Percentiles rank a stretch among this genome's conserved stretches.
These are phyloP conservation scores for Tadarida brasiliensis DNA, from an alignment of 2,797 vertebrate species.

Conservation along the genomic window DNA sequence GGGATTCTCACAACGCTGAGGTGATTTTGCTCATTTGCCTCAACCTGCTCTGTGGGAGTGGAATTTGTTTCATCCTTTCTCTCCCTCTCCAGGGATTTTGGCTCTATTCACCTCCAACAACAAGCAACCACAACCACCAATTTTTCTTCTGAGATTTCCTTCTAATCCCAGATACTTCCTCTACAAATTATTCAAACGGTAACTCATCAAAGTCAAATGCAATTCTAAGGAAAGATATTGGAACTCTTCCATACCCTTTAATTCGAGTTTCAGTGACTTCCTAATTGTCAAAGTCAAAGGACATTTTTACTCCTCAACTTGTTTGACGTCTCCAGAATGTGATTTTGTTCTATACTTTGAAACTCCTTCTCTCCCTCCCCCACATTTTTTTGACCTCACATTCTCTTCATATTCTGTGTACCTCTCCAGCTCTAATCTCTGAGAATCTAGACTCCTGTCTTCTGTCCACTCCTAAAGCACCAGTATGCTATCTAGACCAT, in stretches of 20 bases:
- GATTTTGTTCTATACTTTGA: background rate
- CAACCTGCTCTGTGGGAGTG: background rate
- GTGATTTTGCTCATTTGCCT: background rate
- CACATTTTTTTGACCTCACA: background rate
- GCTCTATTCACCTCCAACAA: background rate
- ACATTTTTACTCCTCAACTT: background rate
- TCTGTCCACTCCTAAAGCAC: background rate
- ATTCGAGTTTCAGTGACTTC: slow-evolving; percentile 22
- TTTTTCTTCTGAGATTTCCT: slow-evolving; percentile 22
- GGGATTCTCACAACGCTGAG: background rate
- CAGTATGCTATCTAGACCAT: background rate
- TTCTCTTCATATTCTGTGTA: slow-evolving; percentile 36
- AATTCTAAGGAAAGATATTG: slow-evolving; percentile 20
- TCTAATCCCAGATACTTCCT: slow-evolving; percentile 1
- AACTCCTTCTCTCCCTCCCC: background rate
- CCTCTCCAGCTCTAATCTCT: background rate
- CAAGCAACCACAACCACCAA: background rate
- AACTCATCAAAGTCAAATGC: background rate
- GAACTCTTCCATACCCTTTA: background rate
- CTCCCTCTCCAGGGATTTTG: background rate
- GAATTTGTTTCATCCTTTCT: background rate
- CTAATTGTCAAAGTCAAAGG: background rate
- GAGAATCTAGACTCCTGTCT: slow-evolving; percentile 27
- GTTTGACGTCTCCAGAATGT: slow-evolving; percentile 9
- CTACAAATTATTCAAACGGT: slow-evolving; percentile 1